phyloP scores from a whole-genome alignment of 37 sponge, comb jelly and placozoan genomes.

The Spongilla lacustris region DNA sequence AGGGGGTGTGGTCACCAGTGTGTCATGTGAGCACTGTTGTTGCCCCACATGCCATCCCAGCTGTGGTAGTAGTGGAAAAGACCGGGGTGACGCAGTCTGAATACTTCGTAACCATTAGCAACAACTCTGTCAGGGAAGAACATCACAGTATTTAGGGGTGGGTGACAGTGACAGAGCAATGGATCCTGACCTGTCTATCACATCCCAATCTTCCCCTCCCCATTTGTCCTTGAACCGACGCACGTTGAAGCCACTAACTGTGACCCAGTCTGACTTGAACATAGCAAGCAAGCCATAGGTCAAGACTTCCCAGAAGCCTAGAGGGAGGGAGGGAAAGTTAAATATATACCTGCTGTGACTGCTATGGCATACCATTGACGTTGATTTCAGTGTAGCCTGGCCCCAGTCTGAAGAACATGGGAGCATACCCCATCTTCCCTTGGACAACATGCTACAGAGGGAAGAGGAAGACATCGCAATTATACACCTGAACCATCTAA shows the following conservation, averaged over 20 bases:
- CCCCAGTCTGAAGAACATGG: constrained; percentile 63
- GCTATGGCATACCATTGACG: constrained; percentile 25
- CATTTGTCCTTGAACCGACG: constrained; percentile 49
- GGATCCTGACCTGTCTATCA: constrained; percentile 66
- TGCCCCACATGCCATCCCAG: constrained; percentile 68
- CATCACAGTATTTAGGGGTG: not conserved
- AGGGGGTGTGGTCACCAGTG: not conserved
- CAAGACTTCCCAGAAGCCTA: constrained; percentile 70
- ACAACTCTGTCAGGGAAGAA: constrained; percentile 26
- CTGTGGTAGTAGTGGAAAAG: constrained; percentile 75
- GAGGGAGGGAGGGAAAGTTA: too few relatives aligned
- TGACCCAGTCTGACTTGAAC: constrained; percentile 75
- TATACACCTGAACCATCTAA: too few relatives aligned
- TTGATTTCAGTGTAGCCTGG: constrained; percentile 66
- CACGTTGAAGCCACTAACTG: constrained; percentile 56
- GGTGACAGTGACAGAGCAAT: not conserved
- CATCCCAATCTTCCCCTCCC: constrained; percentile 88
- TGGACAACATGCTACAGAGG: constrained; percentile 52
- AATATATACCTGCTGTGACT: not conserved
- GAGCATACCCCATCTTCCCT: constrained; percentile 72
- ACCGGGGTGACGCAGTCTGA: constrained; percentile 67
- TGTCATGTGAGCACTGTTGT: not conserved
- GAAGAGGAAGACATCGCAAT: too few relatives aligned
- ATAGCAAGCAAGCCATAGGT: constrained; percentile 69
- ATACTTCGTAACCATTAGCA: constrained; percentile 58